Percentiles rank a stretch among this genome's conserved stretches.
Conservation (phyloP, 2,797 vertebrate species). For the Esox masquinongy region DNA sequence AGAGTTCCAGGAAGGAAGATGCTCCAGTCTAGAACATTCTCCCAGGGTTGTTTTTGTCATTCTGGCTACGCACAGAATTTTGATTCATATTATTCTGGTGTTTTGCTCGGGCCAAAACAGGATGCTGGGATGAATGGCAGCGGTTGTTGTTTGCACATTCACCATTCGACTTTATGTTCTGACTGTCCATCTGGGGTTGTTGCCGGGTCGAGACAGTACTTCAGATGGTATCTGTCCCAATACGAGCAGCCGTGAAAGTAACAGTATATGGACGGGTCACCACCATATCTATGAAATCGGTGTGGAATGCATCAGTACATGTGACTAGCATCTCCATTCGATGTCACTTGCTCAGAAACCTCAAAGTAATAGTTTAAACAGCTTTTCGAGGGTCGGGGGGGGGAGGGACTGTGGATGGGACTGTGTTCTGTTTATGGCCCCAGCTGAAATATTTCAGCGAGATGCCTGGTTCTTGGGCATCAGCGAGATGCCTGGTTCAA, state of each 20-base stretch:
- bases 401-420: no score
- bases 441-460: no score
- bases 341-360: no score
- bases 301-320: no score
- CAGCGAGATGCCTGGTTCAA: no score
- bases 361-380: no score
- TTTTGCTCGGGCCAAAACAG: slow-evolving; percentile 50
- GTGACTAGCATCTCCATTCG: no score
- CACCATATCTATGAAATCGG: neutral
- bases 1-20: slow-evolving; percentile 31
- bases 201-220: neutral
- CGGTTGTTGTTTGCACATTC: slow-evolving; percentile 28
- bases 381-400: no score
- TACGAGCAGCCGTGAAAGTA: neutral
- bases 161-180: neutral
- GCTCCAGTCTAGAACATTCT: slow-evolving; percentile 38
- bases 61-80: slow-evolving; percentile 49
- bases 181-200: neutral
- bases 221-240: neutral
- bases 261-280: neutral
- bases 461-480: no score
- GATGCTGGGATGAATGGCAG: slow-evolving; percentile 11
- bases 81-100: slow-evolving; percentile 66
- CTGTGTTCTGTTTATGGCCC: no score
- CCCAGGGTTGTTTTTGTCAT: slow-evolving; percentile 69